Conservation (phyloP, 2,113 vertebrate species). For the Ia io region DNA sequence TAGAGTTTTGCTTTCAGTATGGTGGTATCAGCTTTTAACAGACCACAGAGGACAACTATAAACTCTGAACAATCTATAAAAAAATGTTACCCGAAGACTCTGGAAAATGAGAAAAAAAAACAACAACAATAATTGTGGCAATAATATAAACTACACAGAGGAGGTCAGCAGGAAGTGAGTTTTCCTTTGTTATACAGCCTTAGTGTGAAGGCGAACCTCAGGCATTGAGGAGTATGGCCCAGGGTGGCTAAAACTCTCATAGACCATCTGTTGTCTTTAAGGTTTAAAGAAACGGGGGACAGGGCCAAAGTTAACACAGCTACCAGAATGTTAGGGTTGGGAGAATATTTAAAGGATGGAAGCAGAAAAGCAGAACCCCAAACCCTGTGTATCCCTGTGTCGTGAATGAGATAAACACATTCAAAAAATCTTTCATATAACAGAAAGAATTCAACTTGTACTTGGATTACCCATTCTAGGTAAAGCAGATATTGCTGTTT, state of each 20-base stretch:
- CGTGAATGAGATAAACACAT: neutral
- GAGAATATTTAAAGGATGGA: neutral
- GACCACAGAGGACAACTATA: neutral
- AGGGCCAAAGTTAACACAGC: neutral
- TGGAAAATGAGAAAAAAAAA: neutral
- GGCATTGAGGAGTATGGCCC: accelerated
- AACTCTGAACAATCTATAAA: neutral
- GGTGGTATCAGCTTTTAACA: neutral
- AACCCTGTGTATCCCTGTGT: neutral
- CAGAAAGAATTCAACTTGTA: neutral
- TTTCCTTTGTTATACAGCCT: neutral
- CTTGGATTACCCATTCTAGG: neutral
- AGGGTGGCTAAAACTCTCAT: neutral
- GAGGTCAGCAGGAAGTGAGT: neutral
- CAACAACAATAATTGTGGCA: neutral
- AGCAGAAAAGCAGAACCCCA: neutral
- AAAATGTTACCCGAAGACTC: neutral
- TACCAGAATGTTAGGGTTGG: neutral
- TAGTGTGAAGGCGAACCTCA: neutral
- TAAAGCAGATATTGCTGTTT: neutral
- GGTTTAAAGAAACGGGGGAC: neutral
- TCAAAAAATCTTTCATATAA: neutral
- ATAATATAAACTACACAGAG: neutral
- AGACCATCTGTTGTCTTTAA: neutral
- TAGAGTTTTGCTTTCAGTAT: neutral